phyloP scores from a whole-genome alignment of 2,113 vertebrate species.

The Cinclus cinclus region DNA sequence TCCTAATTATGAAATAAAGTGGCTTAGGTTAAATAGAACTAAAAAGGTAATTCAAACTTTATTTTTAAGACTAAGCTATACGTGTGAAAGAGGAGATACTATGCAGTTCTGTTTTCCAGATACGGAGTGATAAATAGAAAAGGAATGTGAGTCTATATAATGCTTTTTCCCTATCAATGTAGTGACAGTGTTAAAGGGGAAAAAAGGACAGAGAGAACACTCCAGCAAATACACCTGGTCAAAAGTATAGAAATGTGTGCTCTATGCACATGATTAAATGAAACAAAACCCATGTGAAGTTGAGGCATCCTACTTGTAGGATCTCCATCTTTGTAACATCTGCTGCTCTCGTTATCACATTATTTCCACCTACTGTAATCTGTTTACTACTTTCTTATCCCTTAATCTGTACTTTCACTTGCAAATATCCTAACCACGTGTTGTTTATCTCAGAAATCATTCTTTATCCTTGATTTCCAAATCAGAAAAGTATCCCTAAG shows the following conservation, averaged over 20 bases:
- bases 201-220: neutral
- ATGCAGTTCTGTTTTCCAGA: neutral
- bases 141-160: neutral
- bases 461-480: neutral
- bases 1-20: neutral
- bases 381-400: neutral
- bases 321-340: neutral
- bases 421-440: neutral
- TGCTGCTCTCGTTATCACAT: neutral
- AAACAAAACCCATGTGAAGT: neutral
- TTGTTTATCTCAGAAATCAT: neutral
- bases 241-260: neutral
- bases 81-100: neutral
- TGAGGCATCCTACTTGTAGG: neutral
- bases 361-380: neutral
- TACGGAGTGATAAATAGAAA: neutral
- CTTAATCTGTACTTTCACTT: constrained; percentile 17
- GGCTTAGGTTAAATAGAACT: neutral
- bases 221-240: neutral
- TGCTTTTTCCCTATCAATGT: neutral
- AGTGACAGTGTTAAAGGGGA: neutral
- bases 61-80: neutral
- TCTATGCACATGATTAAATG: neutral
- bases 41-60: neutral
- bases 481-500: neutral